phyloP scores from a whole-genome alignment of 2,888 invertebrate genomes.

The Pseudococcus viburni region DNA sequence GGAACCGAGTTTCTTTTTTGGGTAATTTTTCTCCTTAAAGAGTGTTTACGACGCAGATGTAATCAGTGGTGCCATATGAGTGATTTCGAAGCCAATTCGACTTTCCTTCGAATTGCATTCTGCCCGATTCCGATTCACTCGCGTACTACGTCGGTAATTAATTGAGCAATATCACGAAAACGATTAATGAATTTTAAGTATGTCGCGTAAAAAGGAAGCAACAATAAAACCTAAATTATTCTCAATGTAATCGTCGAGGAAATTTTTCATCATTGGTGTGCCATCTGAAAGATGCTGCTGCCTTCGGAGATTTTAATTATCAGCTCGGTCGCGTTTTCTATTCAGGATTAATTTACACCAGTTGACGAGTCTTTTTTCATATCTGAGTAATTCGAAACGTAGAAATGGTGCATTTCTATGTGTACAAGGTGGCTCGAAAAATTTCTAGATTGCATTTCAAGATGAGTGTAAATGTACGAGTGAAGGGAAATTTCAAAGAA shows the following conservation, averaged over 20 bases:
- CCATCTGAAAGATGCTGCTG: neutral
- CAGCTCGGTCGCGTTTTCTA: constrained; percentile 23
- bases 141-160: constrained; percentile 1
- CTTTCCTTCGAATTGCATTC: neutral
- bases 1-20: neutral
- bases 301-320: constrained; percentile 43
- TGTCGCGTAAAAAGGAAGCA: constrained; percentile 43
- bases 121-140: neutral
- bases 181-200: constrained; percentile 49
- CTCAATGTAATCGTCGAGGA: constrained; percentile 48
- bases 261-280: constrained; percentile 36
- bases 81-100: neutral
- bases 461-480: neutral
- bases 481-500: too few species aligned
- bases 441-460: neutral
- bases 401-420: neutral
- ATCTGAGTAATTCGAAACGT: neutral
- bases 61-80: constrained; percentile 32
- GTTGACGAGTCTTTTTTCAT: neutral
- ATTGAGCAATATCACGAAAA: constrained; percentile 49
- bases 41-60: constrained; percentile 33
- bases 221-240: constrained; percentile 51
- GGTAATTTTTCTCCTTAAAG: neutral
- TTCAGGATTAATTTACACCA: constrained; percentile 29
- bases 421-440: neutral